Percentiles rank a stretch among this genome's conserved stretches.
Conservation (phyloP, 2,113 vertebrate genomes). For the Sminthopsis crassicaudata region DNA sequence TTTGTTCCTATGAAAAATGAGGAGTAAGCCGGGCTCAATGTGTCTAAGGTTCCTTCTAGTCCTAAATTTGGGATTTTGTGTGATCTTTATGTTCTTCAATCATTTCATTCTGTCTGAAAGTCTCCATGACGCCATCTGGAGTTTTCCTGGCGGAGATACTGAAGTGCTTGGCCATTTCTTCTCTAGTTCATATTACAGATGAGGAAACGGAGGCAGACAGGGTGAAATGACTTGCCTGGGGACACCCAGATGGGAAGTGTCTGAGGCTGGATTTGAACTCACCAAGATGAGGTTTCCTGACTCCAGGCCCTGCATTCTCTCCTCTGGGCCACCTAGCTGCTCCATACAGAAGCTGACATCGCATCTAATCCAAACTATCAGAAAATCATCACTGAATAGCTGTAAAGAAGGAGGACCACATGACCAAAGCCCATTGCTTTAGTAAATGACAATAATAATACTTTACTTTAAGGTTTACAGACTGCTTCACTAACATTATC, state of each 20-base stretch:
- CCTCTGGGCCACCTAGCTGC: no score
- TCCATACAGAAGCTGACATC: neutral
- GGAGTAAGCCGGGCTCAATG: neutral
- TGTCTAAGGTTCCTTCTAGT: neutral
- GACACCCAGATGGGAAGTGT: neutral
- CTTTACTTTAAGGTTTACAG: neutral
- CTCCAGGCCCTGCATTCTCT: neutral
- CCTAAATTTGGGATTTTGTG: neutral
- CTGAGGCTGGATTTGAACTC: neutral
- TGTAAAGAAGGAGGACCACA: neutral
- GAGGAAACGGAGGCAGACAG: neutral
- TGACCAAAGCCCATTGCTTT: neutral
- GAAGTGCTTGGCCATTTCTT: neutral
- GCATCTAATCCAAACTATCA: neutral
- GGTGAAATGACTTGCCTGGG: neutral
- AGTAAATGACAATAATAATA: neutral
- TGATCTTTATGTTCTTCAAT: neutral
- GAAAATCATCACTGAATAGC: neutral
- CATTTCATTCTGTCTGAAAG: neutral
- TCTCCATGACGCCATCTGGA: neutral
- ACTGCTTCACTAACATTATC: neutral
- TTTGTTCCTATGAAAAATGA: neutral
- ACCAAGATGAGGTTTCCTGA: neutral
- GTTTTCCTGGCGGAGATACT: neutral
- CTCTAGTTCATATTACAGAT: neutral